Conservation (phyloP, 2,113 vertebrate genomes). For the Epinephelus lanceolatus region DNA sequence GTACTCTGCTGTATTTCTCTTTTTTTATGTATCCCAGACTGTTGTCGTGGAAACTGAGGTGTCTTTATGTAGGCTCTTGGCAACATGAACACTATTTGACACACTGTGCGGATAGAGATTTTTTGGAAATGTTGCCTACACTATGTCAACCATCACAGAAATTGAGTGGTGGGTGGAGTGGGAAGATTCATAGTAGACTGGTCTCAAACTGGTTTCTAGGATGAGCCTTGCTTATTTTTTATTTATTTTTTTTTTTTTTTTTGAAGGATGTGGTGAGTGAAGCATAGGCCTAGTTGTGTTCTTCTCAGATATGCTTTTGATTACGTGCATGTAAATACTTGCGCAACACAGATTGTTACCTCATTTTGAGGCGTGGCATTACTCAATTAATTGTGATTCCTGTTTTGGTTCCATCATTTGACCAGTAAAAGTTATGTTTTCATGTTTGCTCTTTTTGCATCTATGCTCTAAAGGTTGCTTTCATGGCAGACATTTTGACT, state of each 20-base stretch:
- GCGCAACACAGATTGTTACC: neutral
- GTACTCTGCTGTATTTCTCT: constrained; percentile 46
- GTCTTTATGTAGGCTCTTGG: constrained; percentile 78
- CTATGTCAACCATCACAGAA: constrained; percentile 67
- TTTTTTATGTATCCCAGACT: constrained; percentile 60
- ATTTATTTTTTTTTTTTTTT: constrained; percentile 29
- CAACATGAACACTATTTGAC: constrained; percentile 73
- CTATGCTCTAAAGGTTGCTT: neutral
- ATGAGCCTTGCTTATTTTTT: constrained; percentile 27
- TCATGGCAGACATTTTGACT: neutral
- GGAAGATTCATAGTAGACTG: constrained; percentile 69
- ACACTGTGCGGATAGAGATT: constrained; percentile 61
- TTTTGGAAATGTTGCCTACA: constrained; percentile 73
- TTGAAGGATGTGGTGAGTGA: constrained; percentile 37
- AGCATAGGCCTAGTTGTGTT: neutral
- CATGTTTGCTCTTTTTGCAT: neutral
- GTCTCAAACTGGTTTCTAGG: constrained; percentile 58
- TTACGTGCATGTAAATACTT: neutral
- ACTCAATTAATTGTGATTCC: constrained; percentile 10
- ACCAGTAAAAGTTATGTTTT: neutral
- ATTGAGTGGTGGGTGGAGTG: constrained; percentile 77
- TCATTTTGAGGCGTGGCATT: neutral
- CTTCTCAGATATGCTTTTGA: neutral
- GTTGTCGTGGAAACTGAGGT: constrained; percentile 84
- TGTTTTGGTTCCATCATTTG: neutral